These are phyloP conservation scores for Spea hammondii DNA, from an alignment of 2,797 vertebrate genomes.

Conservation along the genomic window DNA sequence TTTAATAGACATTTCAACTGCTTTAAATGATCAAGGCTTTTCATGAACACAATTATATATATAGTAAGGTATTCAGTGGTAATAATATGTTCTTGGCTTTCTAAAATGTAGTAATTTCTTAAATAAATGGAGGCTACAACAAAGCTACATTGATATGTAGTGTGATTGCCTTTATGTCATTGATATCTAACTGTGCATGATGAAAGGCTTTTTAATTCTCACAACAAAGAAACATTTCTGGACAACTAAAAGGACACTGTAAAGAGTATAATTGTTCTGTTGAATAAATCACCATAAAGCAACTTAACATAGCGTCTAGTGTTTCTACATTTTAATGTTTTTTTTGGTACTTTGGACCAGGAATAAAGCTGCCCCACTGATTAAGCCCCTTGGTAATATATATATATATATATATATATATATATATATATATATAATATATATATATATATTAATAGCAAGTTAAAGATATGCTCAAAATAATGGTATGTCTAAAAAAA, in stretches of 20 bases:
- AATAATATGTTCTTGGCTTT: constrained; percentile 63
- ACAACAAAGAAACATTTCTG: constrained; percentile 58
- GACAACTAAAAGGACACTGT: constrained; percentile 50
- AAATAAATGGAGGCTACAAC: constrained; percentile 61
- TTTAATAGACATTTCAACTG: constrained; percentile 11
- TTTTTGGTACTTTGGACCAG: background rate
- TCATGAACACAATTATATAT: constrained; percentile 47
- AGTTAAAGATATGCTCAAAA: no score
- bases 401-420: no score
- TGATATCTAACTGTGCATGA: constrained; percentile 65
- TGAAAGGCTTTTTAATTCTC: constrained; percentile 62
- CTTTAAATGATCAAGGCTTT: constrained; percentile 31
- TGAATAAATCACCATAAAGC: constrained; percentile 46
- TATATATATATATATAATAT: no score
- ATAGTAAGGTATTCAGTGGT: constrained; percentile 35
- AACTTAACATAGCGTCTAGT: constrained; percentile 41
- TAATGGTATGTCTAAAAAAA: no score
- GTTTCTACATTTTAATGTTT: constrained; percentile 1
- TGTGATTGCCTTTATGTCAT: constrained; percentile 64
- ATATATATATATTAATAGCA: no score
- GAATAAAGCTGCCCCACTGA: no score
- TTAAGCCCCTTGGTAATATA: no score
- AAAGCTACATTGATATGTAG: constrained; percentile 45
- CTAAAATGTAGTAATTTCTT: constrained; percentile 58
- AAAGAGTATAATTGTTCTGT: constrained; percentile 46